Base-by-base conservation (phyloP, 2,113 vertebrate genomes). In the Trinectes maculatus region DNA sequence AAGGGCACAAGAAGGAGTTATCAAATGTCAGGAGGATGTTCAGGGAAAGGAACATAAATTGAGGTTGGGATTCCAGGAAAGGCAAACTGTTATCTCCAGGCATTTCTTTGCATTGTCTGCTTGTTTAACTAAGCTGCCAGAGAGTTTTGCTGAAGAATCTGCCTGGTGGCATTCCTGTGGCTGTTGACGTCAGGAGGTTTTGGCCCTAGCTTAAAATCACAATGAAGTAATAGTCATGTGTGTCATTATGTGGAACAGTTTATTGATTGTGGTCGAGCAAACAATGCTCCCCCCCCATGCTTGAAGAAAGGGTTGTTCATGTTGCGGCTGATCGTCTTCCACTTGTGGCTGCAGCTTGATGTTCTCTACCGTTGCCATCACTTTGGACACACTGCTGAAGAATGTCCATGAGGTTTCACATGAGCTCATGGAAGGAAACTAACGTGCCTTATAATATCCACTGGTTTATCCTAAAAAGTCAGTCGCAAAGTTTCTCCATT, bases 161-260 rank as follows among this genome's bases (percentile, higher is more conserved):
- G 87, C 85, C 77, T 77, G 81, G 85, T 89, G 87, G 84, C 89
- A 89, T 88, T 90, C 87, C 86, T 87, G 87, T 79, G 87, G 89
- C 68, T 0, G 56, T 51, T 85, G 86, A 89, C 77, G 73, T 88
- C 87, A 87, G 71, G 75, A 78, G 84, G 65, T 83, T 58, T 82
- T 85, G 74, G 75, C 74, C 58, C 79, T 77, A 69, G 54, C 79
- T 78, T 74, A 31, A 77, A 82, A 83, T 88, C 81, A 77, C 87
- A 87, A 79, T 89, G 85, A 90, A 86, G 86, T 87, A 82, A 83
- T 77, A 39, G 75, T 52, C 70, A 16, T 75, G 73, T 76, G 71
- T 85, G 84, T 75, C 57, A 59, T 77, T 82, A 57, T 83, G 76
- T 77, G 63, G 77, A 79, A 65, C 47, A 61, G 36, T 75, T 62